Base-by-base conservation (phyloP, 2,797 vertebrate species). In the Hozukius guyotensis region DNA sequence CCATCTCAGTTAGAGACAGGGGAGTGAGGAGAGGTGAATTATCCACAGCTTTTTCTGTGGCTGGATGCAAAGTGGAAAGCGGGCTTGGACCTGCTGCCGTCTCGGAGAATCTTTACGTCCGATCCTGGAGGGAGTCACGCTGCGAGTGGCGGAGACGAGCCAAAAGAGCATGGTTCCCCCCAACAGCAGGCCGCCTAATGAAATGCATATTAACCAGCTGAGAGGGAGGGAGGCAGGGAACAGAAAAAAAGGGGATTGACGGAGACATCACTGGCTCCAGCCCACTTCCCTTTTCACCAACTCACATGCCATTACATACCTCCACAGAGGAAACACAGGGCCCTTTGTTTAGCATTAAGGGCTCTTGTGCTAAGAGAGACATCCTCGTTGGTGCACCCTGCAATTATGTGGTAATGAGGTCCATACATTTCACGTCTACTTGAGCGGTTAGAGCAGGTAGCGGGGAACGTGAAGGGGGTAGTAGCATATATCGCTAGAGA, bases 1-100 rank as follows among this genome's bases (percentile, higher is more conserved):
- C 90, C 85, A 91, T 93, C 91, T 88, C 90, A 69, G 88, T 89
- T 90, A 87, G 84, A 91, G 83, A 89, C 93, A 87, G 89, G 29
- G 46, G 69, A 78, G 80, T 72, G 80, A 89, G 74, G 80, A 72
- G 82, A 85, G 83, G 78, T 73, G 83, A 83, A 89, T 91, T 86
- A 91, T 89, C 87, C 78, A 29, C 82, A 83, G 87, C 70, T 78
- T 87, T 84, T 70, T 85, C 83, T 79, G 8, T 68, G 79, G 74
- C 80, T 72, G 82, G 82, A 84, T 91, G 77, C 68, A 85, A 83
- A 78, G 79, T 75, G 31, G 79, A 80, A 86, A 76, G 83, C 77
- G 72, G 76, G 81, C 82, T 87, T 83, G 75, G 88, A 93, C 88
- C 82, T 72, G 87, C 87, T 85, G 88, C 88, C 88, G 83, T 91